Conservation (phyloP, 2,888 invertebrate species). For the Cremastinae sp. region DNA sequence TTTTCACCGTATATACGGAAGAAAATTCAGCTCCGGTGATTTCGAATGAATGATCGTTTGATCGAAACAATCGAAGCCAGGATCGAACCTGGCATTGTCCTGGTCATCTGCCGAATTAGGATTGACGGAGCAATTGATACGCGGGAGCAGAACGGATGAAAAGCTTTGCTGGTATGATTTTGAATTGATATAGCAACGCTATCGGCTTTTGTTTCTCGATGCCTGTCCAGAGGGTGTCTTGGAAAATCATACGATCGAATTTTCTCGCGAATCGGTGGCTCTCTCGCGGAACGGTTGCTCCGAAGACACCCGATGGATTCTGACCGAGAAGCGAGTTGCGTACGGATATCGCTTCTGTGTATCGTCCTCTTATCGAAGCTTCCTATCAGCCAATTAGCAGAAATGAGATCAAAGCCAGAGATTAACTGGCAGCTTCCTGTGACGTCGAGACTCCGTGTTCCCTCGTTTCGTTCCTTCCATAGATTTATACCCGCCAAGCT, state of each 20-base stretch:
- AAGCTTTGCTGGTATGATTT: slow-evolving; percentile 3
- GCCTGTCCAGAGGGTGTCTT: too few relatives aligned
- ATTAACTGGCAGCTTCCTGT: slow-evolving; percentile 74
- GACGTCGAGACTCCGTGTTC: slow-evolving; percentile 61
- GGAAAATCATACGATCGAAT: too few relatives aligned
- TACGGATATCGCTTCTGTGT: slow-evolving; percentile 40
- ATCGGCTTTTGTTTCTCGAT: too few relatives aligned
- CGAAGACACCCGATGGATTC: too few relatives aligned
- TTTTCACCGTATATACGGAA: too few relatives aligned
- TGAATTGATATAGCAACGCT: slow-evolving; percentile 30
- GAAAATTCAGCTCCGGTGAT: too few relatives aligned
- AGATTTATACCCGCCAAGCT: too few relatives aligned
- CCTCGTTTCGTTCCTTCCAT: slow-evolving; percentile 8
- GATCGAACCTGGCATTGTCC: too few relatives aligned
- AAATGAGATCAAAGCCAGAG: slow-evolving; percentile 76
- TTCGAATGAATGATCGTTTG: slow-evolving; percentile 1
- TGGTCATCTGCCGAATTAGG: slow-evolving; percentile 6
- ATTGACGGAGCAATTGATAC: slow-evolving; percentile 1
- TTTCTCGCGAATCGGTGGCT: too few relatives aligned
- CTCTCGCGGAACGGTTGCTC: too few relatives aligned
- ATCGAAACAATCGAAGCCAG: too few relatives aligned
- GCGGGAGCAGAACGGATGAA: not conserved
- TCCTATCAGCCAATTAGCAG: slow-evolving; percentile 75
- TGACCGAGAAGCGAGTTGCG: too few relatives aligned
- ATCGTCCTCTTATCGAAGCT: slow-evolving; percentile 61